Evolutionary conservation across 2,113 vertebrate species (phyloP).

Genomic region (Odobenus rosmarus): DNA sequence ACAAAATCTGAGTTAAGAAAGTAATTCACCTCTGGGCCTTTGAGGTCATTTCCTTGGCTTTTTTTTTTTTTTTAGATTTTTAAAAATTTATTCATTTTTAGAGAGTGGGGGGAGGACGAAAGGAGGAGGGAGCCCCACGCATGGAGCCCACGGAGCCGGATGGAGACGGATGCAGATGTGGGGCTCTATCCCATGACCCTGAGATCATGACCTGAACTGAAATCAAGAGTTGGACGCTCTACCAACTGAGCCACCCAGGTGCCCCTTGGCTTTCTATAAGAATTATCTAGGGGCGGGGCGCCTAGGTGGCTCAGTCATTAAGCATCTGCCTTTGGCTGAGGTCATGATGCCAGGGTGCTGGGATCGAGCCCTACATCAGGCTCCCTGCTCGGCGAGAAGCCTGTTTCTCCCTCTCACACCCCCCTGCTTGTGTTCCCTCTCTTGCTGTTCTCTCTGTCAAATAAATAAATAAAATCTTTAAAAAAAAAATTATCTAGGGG

Average conservation of each 20-base stretch:
- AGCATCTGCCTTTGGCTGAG: no score
- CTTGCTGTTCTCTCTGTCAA: no score
- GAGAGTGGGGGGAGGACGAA: not conserved
- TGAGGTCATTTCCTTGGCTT: constrained; percentile 19
- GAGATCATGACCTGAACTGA: not conserved
- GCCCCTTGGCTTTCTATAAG: not conserved
- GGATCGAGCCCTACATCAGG: no score
- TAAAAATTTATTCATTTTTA: not conserved
- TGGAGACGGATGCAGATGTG: not conserved
- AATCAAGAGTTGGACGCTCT: not conserved
- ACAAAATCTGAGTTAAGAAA: constrained; percentile 43
- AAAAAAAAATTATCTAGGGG: not conserved
- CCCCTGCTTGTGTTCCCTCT: no score
- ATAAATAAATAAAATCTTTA: no score
- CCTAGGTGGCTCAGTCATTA: not conserved
- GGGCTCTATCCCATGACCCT: not conserved
- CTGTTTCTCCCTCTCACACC: no score
- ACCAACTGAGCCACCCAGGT: not conserved
- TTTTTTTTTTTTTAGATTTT: not conserved
- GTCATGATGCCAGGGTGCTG: no score
- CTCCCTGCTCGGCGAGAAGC: no score
- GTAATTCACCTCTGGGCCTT: constrained; percentile 30
- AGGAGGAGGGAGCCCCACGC: not conserved
- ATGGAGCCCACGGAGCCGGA: not conserved
- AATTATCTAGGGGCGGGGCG: not conserved